Conservation (phyloP, 2,888 invertebrate species). For the Ormyrus labotus region DNA sequence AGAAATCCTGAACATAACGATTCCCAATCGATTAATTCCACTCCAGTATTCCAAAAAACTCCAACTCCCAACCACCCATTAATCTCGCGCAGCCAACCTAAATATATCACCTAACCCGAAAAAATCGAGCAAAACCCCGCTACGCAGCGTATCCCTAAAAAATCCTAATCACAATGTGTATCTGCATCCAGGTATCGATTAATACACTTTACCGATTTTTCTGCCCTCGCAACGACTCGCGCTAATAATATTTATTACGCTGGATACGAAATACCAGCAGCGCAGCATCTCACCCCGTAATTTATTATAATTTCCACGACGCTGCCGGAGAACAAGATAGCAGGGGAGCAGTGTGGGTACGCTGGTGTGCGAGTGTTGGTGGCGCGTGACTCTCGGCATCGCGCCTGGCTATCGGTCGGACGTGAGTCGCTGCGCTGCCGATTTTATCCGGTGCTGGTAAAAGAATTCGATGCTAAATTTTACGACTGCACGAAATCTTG, state of each 20-base stretch:
- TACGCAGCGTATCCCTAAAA: constrained; percentile 12
- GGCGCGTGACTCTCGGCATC: constrained; percentile 39
- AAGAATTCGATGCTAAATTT: not conserved
- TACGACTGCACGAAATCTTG: not conserved
- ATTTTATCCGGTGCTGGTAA: too few relatives aligned
- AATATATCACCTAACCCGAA: constrained; percentile 17
- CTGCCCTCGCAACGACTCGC: not conserved
- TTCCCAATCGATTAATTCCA: constrained; percentile 33
- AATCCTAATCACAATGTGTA: constrained; percentile 55
- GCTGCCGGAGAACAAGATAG: too few relatives aligned
- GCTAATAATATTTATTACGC: constrained; percentile 57
- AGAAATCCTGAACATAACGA: not conserved
- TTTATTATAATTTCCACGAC: constrained; percentile 56
- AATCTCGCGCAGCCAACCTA: constrained; percentile 9
- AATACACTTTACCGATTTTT: constrained; percentile 50
- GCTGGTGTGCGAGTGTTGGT: not conserved
- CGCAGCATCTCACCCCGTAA: constrained; percentile 47
- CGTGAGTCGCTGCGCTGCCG: not conserved
- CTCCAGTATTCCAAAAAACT: constrained; percentile 17
- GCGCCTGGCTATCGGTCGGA: constrained; percentile 7
- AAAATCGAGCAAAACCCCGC: constrained; percentile 7
- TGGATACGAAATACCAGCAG: constrained; percentile 50
- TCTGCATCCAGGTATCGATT: constrained; percentile 51
- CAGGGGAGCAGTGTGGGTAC: not conserved
- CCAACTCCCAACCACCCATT: constrained; percentile 18